Evolutionary conservation across 2,797 vertebrate genomes (phyloP).

Genomic region (Benthosema pterotum): DNA sequence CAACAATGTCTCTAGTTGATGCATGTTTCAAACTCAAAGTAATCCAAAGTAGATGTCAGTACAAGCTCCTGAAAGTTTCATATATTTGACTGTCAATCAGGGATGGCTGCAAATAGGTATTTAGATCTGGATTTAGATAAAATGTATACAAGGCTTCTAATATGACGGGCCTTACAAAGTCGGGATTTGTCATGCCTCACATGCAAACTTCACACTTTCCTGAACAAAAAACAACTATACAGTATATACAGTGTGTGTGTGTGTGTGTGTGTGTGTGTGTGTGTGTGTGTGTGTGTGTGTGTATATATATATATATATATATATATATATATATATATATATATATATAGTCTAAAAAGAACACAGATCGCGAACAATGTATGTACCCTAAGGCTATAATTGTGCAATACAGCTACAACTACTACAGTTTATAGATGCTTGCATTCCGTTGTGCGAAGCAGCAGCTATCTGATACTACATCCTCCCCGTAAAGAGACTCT

Average conservation of each 20-base stretch:
- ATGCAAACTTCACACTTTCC: not conserved
- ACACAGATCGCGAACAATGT: not conserved
- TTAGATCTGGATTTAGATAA: no score
- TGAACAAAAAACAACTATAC: no score
- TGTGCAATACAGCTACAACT: no score
- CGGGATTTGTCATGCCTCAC: not conserved
- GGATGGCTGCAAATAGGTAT: not conserved
- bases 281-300: no score
- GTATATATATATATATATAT: no score
- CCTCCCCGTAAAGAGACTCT: constrained; percentile 32
- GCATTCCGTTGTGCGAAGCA: constrained; percentile 8
- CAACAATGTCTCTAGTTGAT: constrained; percentile 43
- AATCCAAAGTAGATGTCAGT: constrained; percentile 21
- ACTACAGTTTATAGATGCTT: no score
- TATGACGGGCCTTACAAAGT: not conserved
- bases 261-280: no score
- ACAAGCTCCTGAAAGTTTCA: constrained; percentile 34
- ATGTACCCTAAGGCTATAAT: no score
- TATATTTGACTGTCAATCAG: constrained; percentile 4
- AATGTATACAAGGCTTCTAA: constrained; percentile 2
- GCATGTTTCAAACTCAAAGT: constrained; percentile 48
- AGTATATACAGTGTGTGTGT: no score
- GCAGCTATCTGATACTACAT: not conserved
- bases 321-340: no score
- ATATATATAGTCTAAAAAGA: no score